Base-by-base conservation (phyloP, 2,888 invertebrate genomes). In the Orchesellides sinensis region DNA sequence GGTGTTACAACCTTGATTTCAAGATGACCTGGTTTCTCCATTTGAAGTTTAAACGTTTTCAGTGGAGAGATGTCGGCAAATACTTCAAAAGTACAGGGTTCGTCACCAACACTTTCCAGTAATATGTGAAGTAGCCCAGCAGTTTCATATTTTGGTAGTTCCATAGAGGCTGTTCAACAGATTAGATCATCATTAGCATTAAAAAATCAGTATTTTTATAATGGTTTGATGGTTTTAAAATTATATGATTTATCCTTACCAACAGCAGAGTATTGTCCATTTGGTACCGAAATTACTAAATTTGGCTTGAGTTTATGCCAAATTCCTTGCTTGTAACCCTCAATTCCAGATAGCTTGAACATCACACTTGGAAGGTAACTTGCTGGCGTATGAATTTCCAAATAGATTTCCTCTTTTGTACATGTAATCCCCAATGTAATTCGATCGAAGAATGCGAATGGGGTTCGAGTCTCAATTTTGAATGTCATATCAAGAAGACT, bases 371-470 rank as follows among this genome's bases (percentile, higher is more conserved):
- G 87, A n/a, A 87, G 52, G 35, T 79, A 72, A 40, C 73, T 73
- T 8, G 83, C 56, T 3, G 88, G 88, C 1, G 88, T 88, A 23
- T 83, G 63, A 2, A 88, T 79, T 45, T 87, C 87, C 25, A 83
- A 66, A 17, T 83, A 81, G 4, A 85, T 49, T 68, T 87, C 87
- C 49, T 85, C 85, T 2, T 68, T 52, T 14, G 56, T 61, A 12
- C 84, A 73, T 70, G 85, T 87, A 8, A 86, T 80, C 10, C 83
- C 88, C 14, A 88, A 61, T 1, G 87, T 87, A 1, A 87, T 10
- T 63, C 87, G 45, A 19, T 88, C 85, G 56, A 87, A 72, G 12
- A 82, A 83, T 27, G 82, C 79, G 27, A 85, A 86, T n/a, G 88
- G 87, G 5, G 86, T 86, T 2, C 77, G 65, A 10, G 85, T 52